Percentiles rank a stretch among this genome's conserved stretches.
Conservation (phyloP, 2,797 vertebrate species). For the Dermochelys coriacea region DNA sequence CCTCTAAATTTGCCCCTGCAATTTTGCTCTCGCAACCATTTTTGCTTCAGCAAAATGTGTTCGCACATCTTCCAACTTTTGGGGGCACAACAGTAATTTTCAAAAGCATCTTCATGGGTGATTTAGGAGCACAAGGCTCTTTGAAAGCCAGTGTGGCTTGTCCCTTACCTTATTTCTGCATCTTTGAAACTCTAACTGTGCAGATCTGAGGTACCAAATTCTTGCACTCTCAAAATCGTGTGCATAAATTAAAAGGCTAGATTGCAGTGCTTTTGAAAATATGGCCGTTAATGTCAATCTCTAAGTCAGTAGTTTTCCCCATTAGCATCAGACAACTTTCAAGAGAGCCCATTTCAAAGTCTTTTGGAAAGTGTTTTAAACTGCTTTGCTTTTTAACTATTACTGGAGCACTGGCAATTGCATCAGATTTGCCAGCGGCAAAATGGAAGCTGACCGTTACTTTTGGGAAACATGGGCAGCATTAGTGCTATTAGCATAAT, state of each 20-base stretch:
- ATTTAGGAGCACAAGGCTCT: background rate
- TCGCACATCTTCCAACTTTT: background rate
- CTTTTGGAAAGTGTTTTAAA: background rate
- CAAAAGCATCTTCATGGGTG: background rate
- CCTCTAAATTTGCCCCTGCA: background rate
- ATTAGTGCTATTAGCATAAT: background rate
- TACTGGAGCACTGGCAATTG: background rate
- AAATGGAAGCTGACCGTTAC: background rate
- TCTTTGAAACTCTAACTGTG: background rate
- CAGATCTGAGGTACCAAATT: background rate
- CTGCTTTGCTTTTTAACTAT: background rate
- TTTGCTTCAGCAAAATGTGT: background rate
- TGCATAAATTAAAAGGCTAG: background rate
- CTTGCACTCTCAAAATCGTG: background rate
- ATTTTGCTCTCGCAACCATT: background rate
- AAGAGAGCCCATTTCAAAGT: background rate
- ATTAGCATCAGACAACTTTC: background rate
- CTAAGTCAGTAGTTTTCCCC: background rate
- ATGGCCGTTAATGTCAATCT: background rate
- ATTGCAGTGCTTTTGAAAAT: background rate
- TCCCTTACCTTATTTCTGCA: background rate
- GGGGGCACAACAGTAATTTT: background rate
- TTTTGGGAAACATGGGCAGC: accelerated
- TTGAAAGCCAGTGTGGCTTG: background rate
- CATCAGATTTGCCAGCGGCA: background rate